phyloP scores from a whole-genome alignment of 1,140 invertebrate species.

The Orussus abietinus region DNA sequence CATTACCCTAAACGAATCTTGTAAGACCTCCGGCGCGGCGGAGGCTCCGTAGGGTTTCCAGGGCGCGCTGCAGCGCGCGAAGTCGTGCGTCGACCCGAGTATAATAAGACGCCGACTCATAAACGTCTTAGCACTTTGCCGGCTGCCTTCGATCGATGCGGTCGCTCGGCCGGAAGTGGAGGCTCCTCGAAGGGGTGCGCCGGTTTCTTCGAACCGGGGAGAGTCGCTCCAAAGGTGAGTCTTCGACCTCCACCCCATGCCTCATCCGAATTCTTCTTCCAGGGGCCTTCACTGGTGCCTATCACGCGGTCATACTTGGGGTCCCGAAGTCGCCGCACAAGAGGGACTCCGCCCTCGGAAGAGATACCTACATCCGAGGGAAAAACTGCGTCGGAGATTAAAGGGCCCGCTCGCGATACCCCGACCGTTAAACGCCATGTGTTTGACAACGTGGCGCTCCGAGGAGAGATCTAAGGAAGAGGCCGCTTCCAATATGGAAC shows the following conservation, averaged over 20 bases:
- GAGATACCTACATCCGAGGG: too few relatives aligned
- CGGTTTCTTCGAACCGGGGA: too few relatives aligned
- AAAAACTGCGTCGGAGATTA: too few relatives aligned
- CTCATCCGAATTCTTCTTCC: background rate
- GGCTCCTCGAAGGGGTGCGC: too few relatives aligned
- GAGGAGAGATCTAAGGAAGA: conserved; percentile 43
- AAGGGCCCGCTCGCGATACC: conserved; percentile 38
- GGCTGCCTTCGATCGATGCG: conserved; percentile 39
- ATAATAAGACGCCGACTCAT: conserved; percentile 41
- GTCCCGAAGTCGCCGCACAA: too few relatives aligned
- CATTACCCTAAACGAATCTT: conserved; percentile 30
- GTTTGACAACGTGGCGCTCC: conserved; percentile 48
- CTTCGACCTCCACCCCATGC: background rate
- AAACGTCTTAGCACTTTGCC: conserved; percentile 41
- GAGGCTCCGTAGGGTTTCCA: conserved; percentile 11
- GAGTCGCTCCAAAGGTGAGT: background rate
- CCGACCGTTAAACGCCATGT: conserved; percentile 46
- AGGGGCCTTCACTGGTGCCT: background rate
- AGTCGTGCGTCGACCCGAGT: too few relatives aligned
- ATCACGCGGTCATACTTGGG: background rate
- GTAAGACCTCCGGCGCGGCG: conserved; percentile 29
- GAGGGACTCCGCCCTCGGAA: too few relatives aligned
- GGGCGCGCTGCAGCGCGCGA: background rate
- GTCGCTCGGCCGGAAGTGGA: conserved; percentile 4
- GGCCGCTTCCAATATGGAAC: conserved; percentile 32